Conservation (phyloP, 2,888 invertebrate genomes). For the Eupithecia subfuscata region DNA sequence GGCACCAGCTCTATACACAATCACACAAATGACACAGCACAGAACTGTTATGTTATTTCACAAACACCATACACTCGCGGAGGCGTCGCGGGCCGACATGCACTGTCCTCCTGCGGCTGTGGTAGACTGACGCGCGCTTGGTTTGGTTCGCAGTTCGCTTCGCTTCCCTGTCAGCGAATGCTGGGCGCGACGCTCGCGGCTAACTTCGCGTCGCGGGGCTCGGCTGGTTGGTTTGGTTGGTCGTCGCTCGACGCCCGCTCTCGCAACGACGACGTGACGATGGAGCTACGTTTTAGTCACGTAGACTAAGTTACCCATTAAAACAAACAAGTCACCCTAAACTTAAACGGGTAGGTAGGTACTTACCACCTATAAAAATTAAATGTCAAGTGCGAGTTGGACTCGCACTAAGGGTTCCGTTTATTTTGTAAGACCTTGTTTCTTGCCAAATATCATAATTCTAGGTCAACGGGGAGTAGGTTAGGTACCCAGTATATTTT, state of each 20-base stretch:
- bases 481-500: too few species aligned
- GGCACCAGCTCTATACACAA: slow-evolving; percentile 74
- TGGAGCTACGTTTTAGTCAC: slow-evolving; percentile 75
- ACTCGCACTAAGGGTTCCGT: too few species aligned
- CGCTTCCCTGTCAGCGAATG: slow-evolving; percentile 54
- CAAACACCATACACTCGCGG: slow-evolving; percentile 75
- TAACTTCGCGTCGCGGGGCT: slow-evolving; percentile 63
- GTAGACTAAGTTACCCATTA: slow-evolving; percentile 49
- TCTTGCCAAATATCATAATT: too few species aligned
- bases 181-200: slow-evolving; percentile 52
- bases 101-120: slow-evolving; percentile 65
- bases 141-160: slow-evolving; percentile 40
- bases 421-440: too few species aligned
- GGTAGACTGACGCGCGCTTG: slow-evolving; percentile 79
- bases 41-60: slow-evolving; percentile 81
- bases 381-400: too few species aligned
- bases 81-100: slow-evolving; percentile 72
- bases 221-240: slow-evolving; percentile 66
- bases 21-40: slow-evolving; percentile 78
- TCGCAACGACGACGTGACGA: slow-evolving; percentile 70
- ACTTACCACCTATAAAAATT: too few species aligned
- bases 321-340: too few species aligned
- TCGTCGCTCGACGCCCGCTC: slow-evolving; percentile 26
- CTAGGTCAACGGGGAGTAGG: too few species aligned
- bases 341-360: too few species aligned